Evolutionary conservation across 2,113 vertebrate genomes (phyloP).

Genomic region (Antigone vipio): DNA sequence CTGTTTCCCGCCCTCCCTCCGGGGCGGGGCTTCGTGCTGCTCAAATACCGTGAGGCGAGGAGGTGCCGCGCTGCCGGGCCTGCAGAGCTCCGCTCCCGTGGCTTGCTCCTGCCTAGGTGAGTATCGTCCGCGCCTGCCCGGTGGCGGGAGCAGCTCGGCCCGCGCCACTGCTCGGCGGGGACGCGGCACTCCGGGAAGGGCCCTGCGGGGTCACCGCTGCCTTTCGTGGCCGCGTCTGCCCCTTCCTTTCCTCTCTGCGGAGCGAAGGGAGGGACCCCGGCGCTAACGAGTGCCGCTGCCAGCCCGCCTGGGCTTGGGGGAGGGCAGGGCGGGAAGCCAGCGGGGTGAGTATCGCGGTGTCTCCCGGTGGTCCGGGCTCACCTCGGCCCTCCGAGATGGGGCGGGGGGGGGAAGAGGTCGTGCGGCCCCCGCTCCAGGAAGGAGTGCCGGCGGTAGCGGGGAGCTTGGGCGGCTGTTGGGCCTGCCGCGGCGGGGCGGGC

Average conservation of each 20-base stretch:
- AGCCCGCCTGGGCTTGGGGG: neutral
- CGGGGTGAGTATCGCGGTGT: rapidly evolving
- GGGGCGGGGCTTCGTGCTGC: neutral
- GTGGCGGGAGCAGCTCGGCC: neutral
- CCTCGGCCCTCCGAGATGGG: rapidly evolving
- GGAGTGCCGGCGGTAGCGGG: too few species aligned
- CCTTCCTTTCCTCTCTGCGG: rapidly evolving
- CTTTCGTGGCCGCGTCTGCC: too few species aligned
- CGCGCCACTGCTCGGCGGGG: neutral
- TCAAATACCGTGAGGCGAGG: neutral
- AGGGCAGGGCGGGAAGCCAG: neutral
- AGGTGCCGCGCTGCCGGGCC: neutral
- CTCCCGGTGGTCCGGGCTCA: too few species aligned
- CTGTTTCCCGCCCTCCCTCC: neutral
- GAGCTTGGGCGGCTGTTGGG: neutral
- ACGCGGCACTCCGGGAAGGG: rapidly evolving
- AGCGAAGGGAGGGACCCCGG: too few species aligned
- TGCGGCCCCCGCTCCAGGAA: too few species aligned
- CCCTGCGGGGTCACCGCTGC: rapidly evolving
- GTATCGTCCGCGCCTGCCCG: rapidly evolving
- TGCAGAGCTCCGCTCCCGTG: too few species aligned
- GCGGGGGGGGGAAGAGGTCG: neutral
- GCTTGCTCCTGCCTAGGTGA: neutral
- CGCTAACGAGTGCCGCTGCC: neutral
- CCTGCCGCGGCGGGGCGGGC: neutral